Conservation (phyloP, 2,113 vertebrate species). For the Elephas maximus region DNA sequence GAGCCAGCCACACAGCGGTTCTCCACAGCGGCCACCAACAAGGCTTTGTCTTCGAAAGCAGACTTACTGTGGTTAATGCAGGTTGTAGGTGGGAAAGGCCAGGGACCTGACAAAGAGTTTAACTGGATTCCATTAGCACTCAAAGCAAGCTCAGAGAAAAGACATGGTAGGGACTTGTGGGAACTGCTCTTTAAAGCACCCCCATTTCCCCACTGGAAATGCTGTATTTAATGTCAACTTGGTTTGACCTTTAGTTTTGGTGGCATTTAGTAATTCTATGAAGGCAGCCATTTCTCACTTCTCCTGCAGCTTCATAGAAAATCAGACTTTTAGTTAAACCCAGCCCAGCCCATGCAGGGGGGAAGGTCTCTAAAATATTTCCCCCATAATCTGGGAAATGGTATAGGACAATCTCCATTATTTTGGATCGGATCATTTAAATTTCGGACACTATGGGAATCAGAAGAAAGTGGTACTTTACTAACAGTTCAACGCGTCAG, state of each 20-base stretch:
- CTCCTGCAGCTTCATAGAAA: constrained; percentile 33
- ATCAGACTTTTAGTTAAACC: constrained; percentile 20
- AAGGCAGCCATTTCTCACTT: constrained; percentile 56
- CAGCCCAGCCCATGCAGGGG: neutral
- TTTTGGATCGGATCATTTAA: constrained; percentile 43
- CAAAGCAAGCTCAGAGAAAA: constrained; percentile 6
- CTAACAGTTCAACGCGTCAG: constrained; percentile 18
- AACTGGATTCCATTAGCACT: constrained; percentile 45
- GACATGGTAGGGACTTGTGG: neutral
- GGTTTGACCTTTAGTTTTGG: constrained; percentile 71
- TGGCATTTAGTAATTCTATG: constrained; percentile 76
- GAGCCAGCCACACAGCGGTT: neutral
- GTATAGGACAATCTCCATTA: neutral
- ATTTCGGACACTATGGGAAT: constrained; percentile 22
- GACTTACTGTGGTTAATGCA: neutral
- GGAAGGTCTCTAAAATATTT: neutral
- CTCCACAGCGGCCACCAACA: neutral
- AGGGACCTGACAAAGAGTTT: neutral
- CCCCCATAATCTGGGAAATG: neutral
- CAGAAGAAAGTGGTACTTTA: constrained; percentile 25
- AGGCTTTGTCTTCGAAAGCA: constrained; percentile 21
- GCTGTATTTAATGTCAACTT: constrained; percentile 66
- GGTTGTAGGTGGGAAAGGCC: constrained; percentile 50
- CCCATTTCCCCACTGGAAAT: constrained; percentile 38
- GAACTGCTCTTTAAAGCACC: constrained; percentile 41